Conservation (phyloP, 2,113 vertebrate species). For the Cheirogaleus medius region DNA sequence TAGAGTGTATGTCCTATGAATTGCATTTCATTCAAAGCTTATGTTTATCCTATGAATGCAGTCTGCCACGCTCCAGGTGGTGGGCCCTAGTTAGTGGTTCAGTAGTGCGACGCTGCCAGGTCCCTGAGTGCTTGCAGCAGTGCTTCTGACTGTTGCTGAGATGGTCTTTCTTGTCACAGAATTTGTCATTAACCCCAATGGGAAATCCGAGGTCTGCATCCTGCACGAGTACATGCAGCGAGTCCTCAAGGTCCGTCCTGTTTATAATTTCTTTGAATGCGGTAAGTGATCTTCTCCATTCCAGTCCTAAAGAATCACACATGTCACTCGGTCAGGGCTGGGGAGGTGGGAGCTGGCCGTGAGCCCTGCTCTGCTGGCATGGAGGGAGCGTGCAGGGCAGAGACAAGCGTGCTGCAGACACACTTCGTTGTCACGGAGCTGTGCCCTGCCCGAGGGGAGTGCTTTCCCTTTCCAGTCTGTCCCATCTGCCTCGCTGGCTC, state of each 20-base stretch:
- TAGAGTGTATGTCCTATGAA: neutral
- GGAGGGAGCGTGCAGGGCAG: neutral
- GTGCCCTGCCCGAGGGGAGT: neutral
- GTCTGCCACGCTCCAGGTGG: neutral
- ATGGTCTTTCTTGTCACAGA: conserved; percentile 84
- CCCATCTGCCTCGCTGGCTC: neutral
- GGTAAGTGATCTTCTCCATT: conserved; percentile 87
- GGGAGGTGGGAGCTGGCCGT: neutral
- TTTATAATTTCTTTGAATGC: conserved; percentile 99
- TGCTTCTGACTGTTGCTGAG: neutral
- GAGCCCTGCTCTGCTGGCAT: neutral
- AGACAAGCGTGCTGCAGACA: neutral
- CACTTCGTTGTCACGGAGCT: neutral
- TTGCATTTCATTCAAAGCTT: neutral
- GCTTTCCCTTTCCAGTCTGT: neutral
- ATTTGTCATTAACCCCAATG: conserved; percentile 99
- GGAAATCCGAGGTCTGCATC: conserved; percentile 99
- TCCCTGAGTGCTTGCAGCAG: neutral
- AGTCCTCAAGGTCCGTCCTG: conserved; percentile 98
- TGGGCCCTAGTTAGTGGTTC: neutral
- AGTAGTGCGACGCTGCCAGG: neutral
- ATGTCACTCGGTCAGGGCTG: neutral
- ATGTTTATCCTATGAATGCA: neutral
- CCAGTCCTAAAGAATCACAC: neutral
- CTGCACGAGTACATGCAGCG: conserved; percentile 99